Percentiles rank a stretch among this genome's conserved stretches.
phyloP scores from a whole-genome alignment of 2,888 invertebrate genomes.

The Orthosia cruda region DNA sequence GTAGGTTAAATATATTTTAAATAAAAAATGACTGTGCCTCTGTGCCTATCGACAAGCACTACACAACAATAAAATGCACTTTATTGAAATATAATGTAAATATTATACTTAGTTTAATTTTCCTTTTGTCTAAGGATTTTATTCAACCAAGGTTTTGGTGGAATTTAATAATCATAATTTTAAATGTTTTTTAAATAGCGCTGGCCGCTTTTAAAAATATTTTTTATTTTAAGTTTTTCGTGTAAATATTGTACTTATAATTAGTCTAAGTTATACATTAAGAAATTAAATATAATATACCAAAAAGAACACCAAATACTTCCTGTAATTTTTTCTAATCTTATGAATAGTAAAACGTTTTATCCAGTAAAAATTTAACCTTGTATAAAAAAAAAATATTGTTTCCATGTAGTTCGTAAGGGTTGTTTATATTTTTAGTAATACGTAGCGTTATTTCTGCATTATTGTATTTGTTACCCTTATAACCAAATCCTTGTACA shows the following conservation, averaged over 20 bases:
- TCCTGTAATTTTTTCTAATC: slow-evolving; percentile 86
- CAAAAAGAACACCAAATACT: slow-evolving; percentile 87
- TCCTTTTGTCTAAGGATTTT: slow-evolving; percentile 55
- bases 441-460: slow-evolving; percentile 66
- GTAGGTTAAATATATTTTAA: slow-evolving; percentile 75
- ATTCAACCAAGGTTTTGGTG: slow-evolving; percentile 57
- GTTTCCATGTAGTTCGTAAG: slow-evolving; percentile 64
- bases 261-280: slow-evolving; percentile 71
- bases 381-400: slow-evolving; percentile 37
- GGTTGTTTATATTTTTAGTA: slow-evolving; percentile 60
- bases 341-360: slow-evolving; percentile 84
- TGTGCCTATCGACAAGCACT: slow-evolving; percentile 89
- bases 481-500: slow-evolving; percentile 8
- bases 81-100: slow-evolving; percentile 69
- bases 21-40: slow-evolving; percentile 86
- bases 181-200: slow-evolving; percentile 74
- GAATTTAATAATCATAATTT: slow-evolving; percentile 61
- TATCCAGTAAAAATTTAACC: slow-evolving; percentile 69
- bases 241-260: slow-evolving; percentile 80
- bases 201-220: slow-evolving; percentile 79
- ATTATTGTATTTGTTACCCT: slow-evolving; percentile 30
- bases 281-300: slow-evolving; percentile 74
- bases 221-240: slow-evolving; percentile 48
- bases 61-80: slow-evolving; percentile 83
- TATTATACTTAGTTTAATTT: slow-evolving; percentile 55